Base-by-base conservation (phyloP, 64 coral and sea anemone genomes). In the Anthopleura sola region DNA sequence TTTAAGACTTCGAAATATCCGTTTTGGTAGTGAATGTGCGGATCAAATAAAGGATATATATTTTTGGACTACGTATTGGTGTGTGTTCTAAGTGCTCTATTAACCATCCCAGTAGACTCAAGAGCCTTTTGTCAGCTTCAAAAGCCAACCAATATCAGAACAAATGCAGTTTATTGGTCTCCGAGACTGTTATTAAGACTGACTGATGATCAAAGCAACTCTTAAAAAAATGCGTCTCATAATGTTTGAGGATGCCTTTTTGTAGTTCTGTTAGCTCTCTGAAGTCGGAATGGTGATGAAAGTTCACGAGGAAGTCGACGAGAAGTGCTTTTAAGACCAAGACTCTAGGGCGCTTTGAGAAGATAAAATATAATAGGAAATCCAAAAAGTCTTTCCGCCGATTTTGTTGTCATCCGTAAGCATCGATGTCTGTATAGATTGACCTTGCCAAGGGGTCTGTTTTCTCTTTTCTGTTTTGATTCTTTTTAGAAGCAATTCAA, bases 311-410 rank as follows among this genome's bases (percentile, higher is more conserved):
- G 66, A 71, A 71, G 66, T 36, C 26, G 14, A 33, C 8, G 29
- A 71, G 66, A 71, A 34, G 66, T 33, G 66, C 66, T 71, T 79
- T 79, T 79, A 36, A 79, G 1, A 23, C 31, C 16, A 79, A 38
- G 76, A 79, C 76, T 79, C 34, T n/a, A 79, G 76, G 76, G 76
- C 76, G 76, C 36, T 79, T 23, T 44, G 24, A 38, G 18, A 77
- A 79, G 76, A 79, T 79, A 79, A 79, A 79, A 62, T 20, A 23
- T 79, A 23, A 44, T 33, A 76, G 76, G 37, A 79, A 79, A 46
- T 46, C 37, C 66, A 32, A 34, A 71, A 71, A 5, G 12, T n/a
- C 66, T 71, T 31, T 71, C 66, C 66, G n/a, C 28, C 38, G 37
- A 38, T 38, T 46, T 36, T 32, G 10, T 33, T 79, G 44, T 46